These are phyloP conservation scores for Pandion haliaetus DNA, from an alignment of 2,113 vertebrate genomes.

Conservation along the genomic window DNA sequence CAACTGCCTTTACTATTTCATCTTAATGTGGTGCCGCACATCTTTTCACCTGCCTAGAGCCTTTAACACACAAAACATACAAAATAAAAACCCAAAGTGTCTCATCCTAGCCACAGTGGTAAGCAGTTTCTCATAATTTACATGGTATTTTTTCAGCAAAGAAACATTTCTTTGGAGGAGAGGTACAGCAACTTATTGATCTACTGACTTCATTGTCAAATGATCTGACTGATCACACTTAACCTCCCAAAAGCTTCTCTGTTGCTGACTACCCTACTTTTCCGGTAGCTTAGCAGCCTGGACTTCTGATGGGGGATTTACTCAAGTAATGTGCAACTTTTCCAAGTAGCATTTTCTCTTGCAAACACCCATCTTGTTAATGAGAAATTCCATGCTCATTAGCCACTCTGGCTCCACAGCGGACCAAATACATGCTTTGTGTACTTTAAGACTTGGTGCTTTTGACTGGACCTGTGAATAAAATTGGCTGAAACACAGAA, in stretches of 20 bases:
- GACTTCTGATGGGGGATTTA: neutral
- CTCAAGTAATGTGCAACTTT: neutral
- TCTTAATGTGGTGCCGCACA: neutral
- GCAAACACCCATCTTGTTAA: neutral
- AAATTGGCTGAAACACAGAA: neutral
- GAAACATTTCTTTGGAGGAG: neutral
- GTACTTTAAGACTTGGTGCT: neutral
- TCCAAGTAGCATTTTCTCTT: neutral
- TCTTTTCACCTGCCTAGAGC: neutral
- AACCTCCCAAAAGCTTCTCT: neutral
- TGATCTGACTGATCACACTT: neutral
- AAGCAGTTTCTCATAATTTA: neutral
- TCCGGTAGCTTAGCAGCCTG: constrained; percentile 13
- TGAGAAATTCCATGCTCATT: neutral
- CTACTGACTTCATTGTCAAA: neutral
- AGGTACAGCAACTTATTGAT: neutral
- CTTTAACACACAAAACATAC: neutral
- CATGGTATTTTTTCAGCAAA: neutral
- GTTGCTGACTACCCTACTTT: neutral
- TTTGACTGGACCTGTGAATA: neutral
- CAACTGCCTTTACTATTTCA: neutral
- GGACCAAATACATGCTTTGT: neutral
- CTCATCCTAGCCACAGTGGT: neutral
- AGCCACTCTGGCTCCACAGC: neutral
- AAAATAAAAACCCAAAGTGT: neutral